Percentiles rank a stretch among this genome's conserved stretches.
Conservation (phyloP, 2,888 invertebrate species). For the Epinotia nisella region DNA sequence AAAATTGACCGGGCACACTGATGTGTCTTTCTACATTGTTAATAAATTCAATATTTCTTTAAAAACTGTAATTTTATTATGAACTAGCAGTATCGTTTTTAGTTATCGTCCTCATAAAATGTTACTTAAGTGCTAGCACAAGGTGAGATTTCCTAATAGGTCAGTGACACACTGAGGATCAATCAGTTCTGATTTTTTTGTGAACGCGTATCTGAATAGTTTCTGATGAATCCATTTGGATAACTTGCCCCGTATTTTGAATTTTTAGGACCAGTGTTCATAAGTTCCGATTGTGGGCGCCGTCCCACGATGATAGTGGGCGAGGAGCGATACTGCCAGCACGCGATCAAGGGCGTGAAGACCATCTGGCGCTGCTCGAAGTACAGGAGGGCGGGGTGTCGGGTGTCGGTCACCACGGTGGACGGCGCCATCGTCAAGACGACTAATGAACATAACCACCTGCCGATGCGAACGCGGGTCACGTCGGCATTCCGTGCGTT, state of each 20-base stretch:
- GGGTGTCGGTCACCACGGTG: slow-evolving; percentile 8
- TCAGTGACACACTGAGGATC: too few species aligned
- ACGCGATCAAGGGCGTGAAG: slow-evolving; percentile 6
- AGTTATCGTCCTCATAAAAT: too few species aligned
- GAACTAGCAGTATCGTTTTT: too few species aligned
- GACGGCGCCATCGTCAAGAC: not conserved
- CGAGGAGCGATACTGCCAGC: slow-evolving; percentile 13
- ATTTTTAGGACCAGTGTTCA: slow-evolving; percentile 19
- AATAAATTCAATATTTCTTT: too few species aligned
- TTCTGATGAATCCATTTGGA: not conserved
- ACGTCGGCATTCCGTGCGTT: not conserved
- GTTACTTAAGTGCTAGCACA: too few species aligned
- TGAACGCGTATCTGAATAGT: too few species aligned
- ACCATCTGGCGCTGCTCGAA: slow-evolving; percentile 19
- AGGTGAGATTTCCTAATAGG: too few species aligned
- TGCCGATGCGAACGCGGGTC: not conserved
- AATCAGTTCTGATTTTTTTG: too few species aligned
- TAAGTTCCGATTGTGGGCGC: not conserved
- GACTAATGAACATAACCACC: slow-evolving; percentile 18
- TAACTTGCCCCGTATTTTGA: not conserved
- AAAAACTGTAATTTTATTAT: too few species aligned
- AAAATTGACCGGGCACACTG: too few species aligned
- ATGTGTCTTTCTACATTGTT: too few species aligned
- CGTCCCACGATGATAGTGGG: slow-evolving; percentile 22
- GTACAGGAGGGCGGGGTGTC: slow-evolving; percentile 9